Conservation (phyloP, 2,113 vertebrate species). For the Oxyruncus cristatus region DNA sequence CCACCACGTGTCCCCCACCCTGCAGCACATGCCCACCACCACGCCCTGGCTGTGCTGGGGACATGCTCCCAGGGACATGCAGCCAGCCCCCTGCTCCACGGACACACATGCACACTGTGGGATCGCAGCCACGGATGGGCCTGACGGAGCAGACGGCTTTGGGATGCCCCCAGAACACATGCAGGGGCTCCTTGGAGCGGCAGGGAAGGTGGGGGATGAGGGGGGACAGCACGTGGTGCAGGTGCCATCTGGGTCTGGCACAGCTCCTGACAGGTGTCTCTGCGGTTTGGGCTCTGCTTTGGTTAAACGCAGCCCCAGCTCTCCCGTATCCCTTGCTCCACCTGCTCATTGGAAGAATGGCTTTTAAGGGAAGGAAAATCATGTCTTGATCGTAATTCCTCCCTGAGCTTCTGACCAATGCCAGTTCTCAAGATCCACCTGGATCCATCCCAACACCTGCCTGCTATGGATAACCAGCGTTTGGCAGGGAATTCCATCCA, state of each 20-base stretch:
- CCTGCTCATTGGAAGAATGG: not conserved
- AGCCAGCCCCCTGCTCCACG: not conserved
- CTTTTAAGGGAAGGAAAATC: not conserved
- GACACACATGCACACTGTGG: not conserved
- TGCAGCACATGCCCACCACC: accelerated
- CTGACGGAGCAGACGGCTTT: accelerated
- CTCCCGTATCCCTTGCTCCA: not conserved
- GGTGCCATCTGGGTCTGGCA: not conserved
- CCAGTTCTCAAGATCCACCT: not conserved
- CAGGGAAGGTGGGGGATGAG: accelerated
- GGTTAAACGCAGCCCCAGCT: not conserved
- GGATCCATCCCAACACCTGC: not conserved
- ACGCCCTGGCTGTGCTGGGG: accelerated
- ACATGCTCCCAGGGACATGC: not conserved
- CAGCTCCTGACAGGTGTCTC: not conserved
- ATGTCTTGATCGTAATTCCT: accelerated
- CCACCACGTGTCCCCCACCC: accelerated
- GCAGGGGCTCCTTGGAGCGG: not conserved
- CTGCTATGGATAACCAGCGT: not conserved
- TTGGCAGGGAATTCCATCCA: not conserved
- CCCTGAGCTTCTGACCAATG: accelerated
- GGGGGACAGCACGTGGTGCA: accelerated
- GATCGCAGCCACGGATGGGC: not conserved
- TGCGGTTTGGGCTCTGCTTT: not conserved
- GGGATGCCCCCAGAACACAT: not conserved